A percentile compares a stretch with the other conserved stretches of the same genome.
phyloP scores from a whole-genome alignment of 1,140 invertebrate genomes.

The Monochamus saltuarius region DNA sequence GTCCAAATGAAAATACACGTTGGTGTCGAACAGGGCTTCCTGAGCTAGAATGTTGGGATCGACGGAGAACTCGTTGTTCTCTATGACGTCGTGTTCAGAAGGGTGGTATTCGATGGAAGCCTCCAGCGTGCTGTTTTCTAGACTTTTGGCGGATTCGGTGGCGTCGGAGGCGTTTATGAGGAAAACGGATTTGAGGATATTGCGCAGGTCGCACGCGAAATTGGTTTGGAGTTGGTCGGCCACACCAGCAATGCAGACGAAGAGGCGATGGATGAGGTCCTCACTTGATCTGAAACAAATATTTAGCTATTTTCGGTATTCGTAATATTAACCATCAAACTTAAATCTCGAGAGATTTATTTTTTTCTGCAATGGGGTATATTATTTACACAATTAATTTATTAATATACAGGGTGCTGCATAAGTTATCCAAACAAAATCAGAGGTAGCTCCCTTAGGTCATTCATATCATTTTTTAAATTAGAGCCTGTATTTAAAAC shows the following conservation, averaged over 20 bases:
- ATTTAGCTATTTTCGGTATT: too few species aligned
- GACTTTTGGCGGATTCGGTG: constrained; percentile 35
- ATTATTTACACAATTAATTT: too few species aligned
- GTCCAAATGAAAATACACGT: constrained; percentile 49
- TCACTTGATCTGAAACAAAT: constrained; percentile 72
- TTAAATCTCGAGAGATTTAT: too few species aligned
- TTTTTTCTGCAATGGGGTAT: too few species aligned
- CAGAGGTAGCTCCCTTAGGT: too few species aligned
- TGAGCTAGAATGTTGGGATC: constrained; percentile 51
- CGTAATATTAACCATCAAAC: too few species aligned
- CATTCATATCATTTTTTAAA: too few species aligned
- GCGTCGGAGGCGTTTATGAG: constrained; percentile 80
- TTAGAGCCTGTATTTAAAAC: too few species aligned
- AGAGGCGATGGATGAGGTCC: constrained; percentile 92
- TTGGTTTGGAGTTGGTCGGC: constrained; percentile 99
- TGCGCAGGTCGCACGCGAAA: constrained; percentile 93
- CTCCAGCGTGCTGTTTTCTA: constrained; percentile 41
- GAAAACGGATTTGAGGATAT: constrained; percentile 95
- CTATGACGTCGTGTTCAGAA: constrained; percentile 56
- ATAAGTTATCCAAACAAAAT: too few species aligned
- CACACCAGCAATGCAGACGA: constrained; percentile 97
- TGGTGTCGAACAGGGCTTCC: constrained; percentile 50
- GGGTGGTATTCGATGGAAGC: constrained; percentile 56
- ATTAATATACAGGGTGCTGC: too few species aligned
- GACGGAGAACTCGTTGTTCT: constrained; percentile 53